Evolutionary conservation across 2,113 vertebrate genomes (phyloP).

Genomic region (Asarcornis scutulata): DNA sequence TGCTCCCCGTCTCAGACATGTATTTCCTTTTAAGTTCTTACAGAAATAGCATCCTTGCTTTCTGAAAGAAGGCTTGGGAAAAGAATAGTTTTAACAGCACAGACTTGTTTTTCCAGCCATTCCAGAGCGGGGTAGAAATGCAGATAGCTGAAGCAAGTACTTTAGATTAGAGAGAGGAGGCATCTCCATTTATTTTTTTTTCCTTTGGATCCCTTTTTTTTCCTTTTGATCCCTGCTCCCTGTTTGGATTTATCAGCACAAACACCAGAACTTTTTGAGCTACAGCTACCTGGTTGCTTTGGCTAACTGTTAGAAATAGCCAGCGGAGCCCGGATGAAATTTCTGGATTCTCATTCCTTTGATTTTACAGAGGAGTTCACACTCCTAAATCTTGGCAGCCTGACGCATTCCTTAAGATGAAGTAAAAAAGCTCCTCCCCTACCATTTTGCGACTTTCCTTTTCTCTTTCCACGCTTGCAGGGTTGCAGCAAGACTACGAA

Average conservation of each 20-base stretch:
- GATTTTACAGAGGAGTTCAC: conserved; percentile 12
- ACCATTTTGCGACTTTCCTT: not conserved
- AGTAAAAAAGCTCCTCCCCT: not conserved
- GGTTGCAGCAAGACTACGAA: not conserved
- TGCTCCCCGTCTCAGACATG: conserved; percentile 35
- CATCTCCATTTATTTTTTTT: rapidly evolving
- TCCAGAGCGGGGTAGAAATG: conserved; percentile 25
- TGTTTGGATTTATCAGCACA: not conserved
- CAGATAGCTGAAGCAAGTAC: not conserved
- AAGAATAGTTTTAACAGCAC: conserved; percentile 39
- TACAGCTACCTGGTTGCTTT: not conserved
- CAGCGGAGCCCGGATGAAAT: not conserved
- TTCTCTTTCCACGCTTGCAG: not conserved
- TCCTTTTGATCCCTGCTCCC: too few relatives aligned
- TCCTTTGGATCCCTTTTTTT: not conserved
- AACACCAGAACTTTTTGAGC: not conserved
- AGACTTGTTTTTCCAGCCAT: conserved; percentile 16
- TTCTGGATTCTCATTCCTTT: not conserved
- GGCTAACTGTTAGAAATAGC: not conserved
- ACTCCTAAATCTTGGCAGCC: not conserved
- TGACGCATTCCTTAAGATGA: not conserved
- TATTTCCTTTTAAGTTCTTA: conserved; percentile 60
- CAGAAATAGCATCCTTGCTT: conserved; percentile 56
- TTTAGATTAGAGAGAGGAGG: not conserved
- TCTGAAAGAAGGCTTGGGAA: conserved; percentile 33